Percentiles rank a stretch among this genome's conserved stretches.
These are phyloP conservation scores for Drosophila putrida DNA, from an alignment of 2,888 invertebrate genomes.

Conservation along the genomic window DNA sequence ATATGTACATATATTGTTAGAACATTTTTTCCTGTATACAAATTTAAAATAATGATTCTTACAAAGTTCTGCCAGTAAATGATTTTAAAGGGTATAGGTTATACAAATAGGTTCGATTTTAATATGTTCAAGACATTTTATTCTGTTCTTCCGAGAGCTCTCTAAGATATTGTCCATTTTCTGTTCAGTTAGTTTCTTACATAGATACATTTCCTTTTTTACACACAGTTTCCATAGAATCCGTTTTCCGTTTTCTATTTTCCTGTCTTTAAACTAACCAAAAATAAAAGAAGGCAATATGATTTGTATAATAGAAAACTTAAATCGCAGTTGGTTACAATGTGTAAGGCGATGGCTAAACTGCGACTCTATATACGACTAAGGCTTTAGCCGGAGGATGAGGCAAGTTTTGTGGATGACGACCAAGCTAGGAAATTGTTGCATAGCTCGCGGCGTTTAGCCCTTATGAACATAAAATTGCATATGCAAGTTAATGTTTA, in stretches of 20 bases:
- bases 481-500: constrained; percentile 82
- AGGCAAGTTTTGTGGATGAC: constrained; percentile 39
- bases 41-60: too few species aligned
- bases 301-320: constrained; percentile 20
- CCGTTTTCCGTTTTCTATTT: constrained; percentile 16
- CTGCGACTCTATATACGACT: constrained; percentile 20
- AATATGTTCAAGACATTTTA: neutral
- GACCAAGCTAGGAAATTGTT: constrained; percentile 65
- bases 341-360: constrained; percentile 56
- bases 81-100: neutral
- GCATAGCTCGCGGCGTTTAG: constrained; percentile 58
- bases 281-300: neutral
- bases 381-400: constrained; percentile 2
- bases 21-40: too few species aligned
- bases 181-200: neutral
- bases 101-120: neutral
- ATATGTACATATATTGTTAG: too few species aligned
- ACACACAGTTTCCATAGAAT: constrained; percentile 9
- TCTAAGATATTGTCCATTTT: neutral
- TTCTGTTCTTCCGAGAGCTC: neutral
- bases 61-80: too few species aligned
- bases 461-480: constrained; percentile 70
- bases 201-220: constrained; percentile 47
- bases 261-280: constrained; percentile 12
- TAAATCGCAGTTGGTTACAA: constrained; percentile 63